These are phyloP conservation scores for Esox masquinongy DNA, from an alignment of 2,797 vertebrate genomes.

Conservation along the genomic window DNA sequence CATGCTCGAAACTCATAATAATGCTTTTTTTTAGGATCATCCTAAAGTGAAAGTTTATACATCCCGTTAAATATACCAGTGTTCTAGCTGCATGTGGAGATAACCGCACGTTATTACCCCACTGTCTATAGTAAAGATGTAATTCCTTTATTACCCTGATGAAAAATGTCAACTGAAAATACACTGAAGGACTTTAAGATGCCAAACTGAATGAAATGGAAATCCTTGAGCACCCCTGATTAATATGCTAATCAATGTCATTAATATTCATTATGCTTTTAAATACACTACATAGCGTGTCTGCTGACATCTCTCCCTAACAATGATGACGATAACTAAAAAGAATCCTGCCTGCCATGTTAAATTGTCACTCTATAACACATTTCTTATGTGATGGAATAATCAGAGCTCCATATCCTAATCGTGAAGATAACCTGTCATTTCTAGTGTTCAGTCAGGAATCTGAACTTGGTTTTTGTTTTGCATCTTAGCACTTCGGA, in stretches of 20 bases:
- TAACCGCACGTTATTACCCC: conserved; percentile 16
- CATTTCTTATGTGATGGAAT: conserved; percentile 20
- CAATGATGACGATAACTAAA: conserved; percentile 23
- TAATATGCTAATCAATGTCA: conserved; percentile 45
- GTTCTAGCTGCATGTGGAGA: conserved; percentile 2
- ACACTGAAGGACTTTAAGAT: conserved; percentile 41
- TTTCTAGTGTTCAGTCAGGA: conserved; percentile 15
- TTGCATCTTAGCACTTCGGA: background rate
- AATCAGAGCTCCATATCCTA: conserved; percentile 22
- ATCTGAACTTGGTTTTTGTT: background rate
- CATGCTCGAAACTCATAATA: background rate
- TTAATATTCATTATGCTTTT: conserved; percentile 50
- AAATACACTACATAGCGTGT: conserved; percentile 43
- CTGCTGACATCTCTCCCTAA: conserved; percentile 29
- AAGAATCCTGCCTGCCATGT: conserved; percentile 14
- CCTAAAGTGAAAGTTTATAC: conserved; percentile 7
- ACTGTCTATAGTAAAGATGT: conserved; percentile 21
- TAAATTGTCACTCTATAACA: conserved; percentile 31
- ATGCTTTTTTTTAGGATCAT: background rate
- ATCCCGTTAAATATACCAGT: background rate
- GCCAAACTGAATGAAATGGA: conserved; percentile 36
- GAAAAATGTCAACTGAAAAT: conserved; percentile 31
- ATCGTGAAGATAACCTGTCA: conserved; percentile 33
- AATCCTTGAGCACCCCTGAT: conserved; percentile 27
- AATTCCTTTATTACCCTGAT: conserved; percentile 21